Percentiles rank a stretch among this genome's conserved stretches.
Conservation (phyloP, 2,888 invertebrate species). For the Eupsilia transversa region DNA sequence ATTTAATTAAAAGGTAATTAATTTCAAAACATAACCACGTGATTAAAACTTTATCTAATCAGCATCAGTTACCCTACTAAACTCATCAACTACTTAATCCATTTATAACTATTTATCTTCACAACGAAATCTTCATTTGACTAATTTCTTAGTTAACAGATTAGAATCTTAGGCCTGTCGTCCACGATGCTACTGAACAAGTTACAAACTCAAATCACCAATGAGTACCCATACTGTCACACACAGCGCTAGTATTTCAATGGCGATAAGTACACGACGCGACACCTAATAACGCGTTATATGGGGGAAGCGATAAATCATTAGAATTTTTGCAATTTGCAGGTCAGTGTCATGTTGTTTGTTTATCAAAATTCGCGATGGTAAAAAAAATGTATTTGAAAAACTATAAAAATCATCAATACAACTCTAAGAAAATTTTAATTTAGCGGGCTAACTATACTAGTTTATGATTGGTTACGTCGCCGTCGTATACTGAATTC, state of each 20-base stretch:
- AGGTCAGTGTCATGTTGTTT: background rate
- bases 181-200: background rate
- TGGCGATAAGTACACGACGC: background rate
- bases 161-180: conserved; percentile 27
- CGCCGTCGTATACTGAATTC: background rate
- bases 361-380: background rate
- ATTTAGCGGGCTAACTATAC: background rate
- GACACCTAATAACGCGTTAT: background rate
- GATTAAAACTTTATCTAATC: background rate
- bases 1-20: background rate
- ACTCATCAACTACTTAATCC: conserved; percentile 34
- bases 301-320: background rate
- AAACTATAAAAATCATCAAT: background rate
- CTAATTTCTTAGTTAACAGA: conserved; percentile 46
- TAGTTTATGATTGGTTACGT: background rate
- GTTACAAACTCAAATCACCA: background rate
- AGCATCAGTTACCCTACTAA: conserved; percentile 7
- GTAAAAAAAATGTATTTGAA: background rate
- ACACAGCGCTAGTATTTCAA: background rate
- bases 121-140: conserved; percentile 16
- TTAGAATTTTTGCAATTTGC: background rate
- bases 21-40: background rate
- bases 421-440: background rate
- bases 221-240: background rate
- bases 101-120: conserved; percentile 23